Conservation (phyloP, 2,797 vertebrate genomes). For the Platyrinchus mystaceus region DNA sequence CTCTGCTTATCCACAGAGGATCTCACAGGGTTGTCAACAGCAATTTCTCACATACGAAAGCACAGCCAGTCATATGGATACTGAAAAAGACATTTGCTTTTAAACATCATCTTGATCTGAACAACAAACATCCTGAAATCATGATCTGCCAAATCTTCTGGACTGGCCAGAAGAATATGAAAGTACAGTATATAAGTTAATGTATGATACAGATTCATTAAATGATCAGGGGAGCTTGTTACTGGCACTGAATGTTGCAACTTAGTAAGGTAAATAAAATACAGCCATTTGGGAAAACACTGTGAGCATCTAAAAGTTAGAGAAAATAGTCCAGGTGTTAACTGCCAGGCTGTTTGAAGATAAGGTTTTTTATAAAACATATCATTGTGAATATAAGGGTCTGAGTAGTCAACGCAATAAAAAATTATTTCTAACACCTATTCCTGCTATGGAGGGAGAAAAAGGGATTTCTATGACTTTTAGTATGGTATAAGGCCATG, state of each 20-base stretch:
- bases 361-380: neutral
- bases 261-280: neutral
- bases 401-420: neutral
- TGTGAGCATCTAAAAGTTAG: neutral
- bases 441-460: neutral
- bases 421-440: constrained; percentile 13
- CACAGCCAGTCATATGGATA: neutral
- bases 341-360: neutral
- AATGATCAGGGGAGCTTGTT: neutral
- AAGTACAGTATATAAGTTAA: neutral
- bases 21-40: neutral
- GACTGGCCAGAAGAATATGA: neutral
- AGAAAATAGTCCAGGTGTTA: neutral
- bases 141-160: neutral
- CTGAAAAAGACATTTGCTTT: neutral
- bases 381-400: neutral
- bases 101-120: neutral
- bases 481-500: neutral
- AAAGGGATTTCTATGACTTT: neutral
- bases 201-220: neutral
- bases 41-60: neutral
- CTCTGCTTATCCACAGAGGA: neutral
- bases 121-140: neutral
- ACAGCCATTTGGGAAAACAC: neutral
- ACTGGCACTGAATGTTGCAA: neutral